Base-by-base conservation (phyloP, 2,888 invertebrate species). In the Formica aserva region DNA sequence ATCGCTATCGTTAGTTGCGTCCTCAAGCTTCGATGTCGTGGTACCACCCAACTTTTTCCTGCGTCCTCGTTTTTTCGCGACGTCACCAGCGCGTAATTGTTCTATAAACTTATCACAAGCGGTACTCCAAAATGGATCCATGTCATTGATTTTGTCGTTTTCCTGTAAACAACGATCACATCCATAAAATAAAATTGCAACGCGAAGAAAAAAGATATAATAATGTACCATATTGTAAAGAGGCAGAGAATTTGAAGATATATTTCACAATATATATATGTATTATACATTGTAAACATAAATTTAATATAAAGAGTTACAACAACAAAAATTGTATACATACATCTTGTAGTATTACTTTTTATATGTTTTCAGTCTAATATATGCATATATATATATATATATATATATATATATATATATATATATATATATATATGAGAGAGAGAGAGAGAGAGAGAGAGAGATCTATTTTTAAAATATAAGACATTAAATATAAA, bases 91-190 rank as follows among this genome's bases (percentile, higher is more conserved):
- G 94, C 96, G 96, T 66, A 98, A 94, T 94, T 98, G 97, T 93
- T 97, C 97, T 94, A 98, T 96, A 93, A 98, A 97, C 94, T 96
- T 97, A 94, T 97, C 97, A 95, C 97, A 98, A 26, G 97, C 96
- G 92, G 95, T 96, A 72, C 96, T 96, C 96, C 97, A 98, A 92
- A 95, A 94, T 77, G 95, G 94, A 91, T 96, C 96, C 22, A 94
- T 91, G 85, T 92, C 94, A 78, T 83, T 91, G 60, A 91, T 91
- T 81, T 93, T 93, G 41, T 94, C 93, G 74, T 94, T 94, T 81
- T 94, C 94, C 94, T 94, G 75, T 48, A 63, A 83, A 35, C 78
- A 65, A 84, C 1, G 1, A 82, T 60, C 18, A 29, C 15, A 26
- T 9, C 1, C 22, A 22, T 48, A 48, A 45, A 66, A 6, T 72